phyloP scores from a whole-genome alignment of 2,113 vertebrate species.

The Diphyllodes magnificus region DNA sequence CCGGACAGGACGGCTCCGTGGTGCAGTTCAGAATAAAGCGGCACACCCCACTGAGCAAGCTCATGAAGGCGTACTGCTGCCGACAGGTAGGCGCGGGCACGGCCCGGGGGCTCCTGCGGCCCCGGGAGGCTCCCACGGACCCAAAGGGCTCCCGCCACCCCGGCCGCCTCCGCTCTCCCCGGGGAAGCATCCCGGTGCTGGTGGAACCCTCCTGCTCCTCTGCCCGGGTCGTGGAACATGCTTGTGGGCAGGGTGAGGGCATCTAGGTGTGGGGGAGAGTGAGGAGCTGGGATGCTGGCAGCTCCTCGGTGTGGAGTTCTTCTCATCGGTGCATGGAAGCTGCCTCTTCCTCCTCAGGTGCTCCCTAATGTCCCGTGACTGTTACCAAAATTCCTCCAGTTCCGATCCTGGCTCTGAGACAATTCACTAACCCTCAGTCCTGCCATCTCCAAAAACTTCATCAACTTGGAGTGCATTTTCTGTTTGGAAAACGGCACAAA shows the following conservation, averaged over 20 bases:
- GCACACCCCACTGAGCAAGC: constrained; percentile 90
- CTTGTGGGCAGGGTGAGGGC: accelerated
- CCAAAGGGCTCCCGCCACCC: background rate
- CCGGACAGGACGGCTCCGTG: constrained; percentile 89
- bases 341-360: too few species aligned
- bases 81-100: constrained; percentile 77
- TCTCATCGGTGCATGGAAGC: background rate
- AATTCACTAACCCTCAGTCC: background rate
- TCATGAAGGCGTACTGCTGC: constrained; percentile 96
- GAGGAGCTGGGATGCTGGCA: background rate
- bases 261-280: background rate
- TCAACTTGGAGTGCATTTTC: accelerated
- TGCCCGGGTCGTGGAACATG: too few species aligned
- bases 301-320: accelerated
- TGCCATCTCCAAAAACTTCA: background rate
- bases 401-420: background rate
- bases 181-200: background rate
- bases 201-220: background rate
- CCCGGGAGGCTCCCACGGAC: background rate
- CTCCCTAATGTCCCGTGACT: accelerated
- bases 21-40: constrained; percentile 95
- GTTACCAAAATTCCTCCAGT: accelerated
- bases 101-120: background rate
- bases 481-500: accelerated
- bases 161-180: too few species aligned